phyloP scores from a whole-genome alignment of 2,113 vertebrate species.

The Suncus etruscus region DNA sequence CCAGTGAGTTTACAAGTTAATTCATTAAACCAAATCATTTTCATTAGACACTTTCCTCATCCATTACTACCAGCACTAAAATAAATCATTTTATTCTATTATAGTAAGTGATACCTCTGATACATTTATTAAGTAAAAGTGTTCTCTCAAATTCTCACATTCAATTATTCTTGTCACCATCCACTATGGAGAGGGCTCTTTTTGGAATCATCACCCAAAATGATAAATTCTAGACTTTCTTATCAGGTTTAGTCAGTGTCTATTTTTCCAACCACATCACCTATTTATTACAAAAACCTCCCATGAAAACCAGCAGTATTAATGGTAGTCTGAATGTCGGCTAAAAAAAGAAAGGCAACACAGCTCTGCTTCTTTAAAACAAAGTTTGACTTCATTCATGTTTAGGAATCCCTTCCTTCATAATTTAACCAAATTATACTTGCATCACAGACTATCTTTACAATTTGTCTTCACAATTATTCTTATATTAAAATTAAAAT shows the following conservation, averaged over 20 bases:
- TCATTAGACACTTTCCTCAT: slow-evolving; percentile 56
- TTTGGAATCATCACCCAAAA: slow-evolving; percentile 6
- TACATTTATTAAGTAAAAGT: slow-evolving; percentile 70
- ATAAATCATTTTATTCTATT: slow-evolving; percentile 74
- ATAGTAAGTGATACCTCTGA: slow-evolving; percentile 61
- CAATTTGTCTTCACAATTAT: not conserved
- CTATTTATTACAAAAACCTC: not conserved
- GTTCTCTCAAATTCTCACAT: slow-evolving; percentile 64
- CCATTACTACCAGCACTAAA: slow-evolving; percentile 58
- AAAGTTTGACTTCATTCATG: not conserved
- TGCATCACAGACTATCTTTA: not conserved
- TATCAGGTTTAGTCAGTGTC: not conserved
- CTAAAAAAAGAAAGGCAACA: not conserved
- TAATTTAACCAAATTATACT: not conserved
- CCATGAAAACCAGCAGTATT: not conserved
- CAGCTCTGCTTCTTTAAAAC: not conserved
- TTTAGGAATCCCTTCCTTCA: not conserved
- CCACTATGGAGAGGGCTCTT: slow-evolving; percentile 29
- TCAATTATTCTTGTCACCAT: slow-evolving; percentile 65
- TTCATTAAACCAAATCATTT: slow-evolving; percentile 77
- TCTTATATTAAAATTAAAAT: no score
- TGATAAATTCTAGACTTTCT: slow-evolving; percentile 36
- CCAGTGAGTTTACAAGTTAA: slow-evolving; percentile 74
- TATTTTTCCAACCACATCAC: not conserved
- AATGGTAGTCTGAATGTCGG: accelerated